phyloP scores from a whole-genome alignment of 2,113 vertebrate species.

The Leptosomus discolor region DNA sequence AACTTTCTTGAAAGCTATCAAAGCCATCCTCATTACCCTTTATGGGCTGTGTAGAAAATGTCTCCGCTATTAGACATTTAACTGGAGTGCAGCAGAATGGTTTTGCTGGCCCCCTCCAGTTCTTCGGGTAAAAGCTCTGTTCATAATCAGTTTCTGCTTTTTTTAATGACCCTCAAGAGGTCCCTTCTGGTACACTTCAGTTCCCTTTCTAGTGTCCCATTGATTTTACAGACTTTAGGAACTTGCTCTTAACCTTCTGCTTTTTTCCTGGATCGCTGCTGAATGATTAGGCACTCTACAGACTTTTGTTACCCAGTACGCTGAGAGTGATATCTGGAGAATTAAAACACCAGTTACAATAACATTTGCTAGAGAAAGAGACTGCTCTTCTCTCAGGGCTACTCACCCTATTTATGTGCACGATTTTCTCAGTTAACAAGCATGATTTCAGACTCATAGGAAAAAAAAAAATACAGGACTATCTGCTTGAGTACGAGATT shows the following conservation, averaged over 20 bases:
- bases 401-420: constrained; percentile 52
- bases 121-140: constrained; percentile 66
- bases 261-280: constrained; percentile 54
- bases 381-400: constrained; percentile 41
- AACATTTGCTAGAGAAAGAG: constrained; percentile 64
- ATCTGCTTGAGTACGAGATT: not conserved
- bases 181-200: constrained; percentile 75
- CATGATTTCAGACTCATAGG: constrained; percentile 49
- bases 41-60: constrained; percentile 70
- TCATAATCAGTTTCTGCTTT: constrained; percentile 71
- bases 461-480: not conserved
- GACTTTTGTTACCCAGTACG: constrained; percentile 59
- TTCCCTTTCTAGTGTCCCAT: constrained; percentile 71
- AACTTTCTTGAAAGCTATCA: constrained; percentile 69
- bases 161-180: constrained; percentile 73
- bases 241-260: constrained; percentile 61
- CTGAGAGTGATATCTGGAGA: constrained; percentile 59
- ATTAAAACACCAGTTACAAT: constrained; percentile 71
- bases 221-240: constrained; percentile 76
- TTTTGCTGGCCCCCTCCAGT: constrained; percentile 69
- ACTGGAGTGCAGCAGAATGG: constrained; percentile 67
- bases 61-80: constrained; percentile 70
- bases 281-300: constrained; percentile 61
- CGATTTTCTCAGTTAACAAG: constrained; percentile 63
- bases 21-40: constrained; percentile 73